These are phyloP conservation scores for Natator depressus DNA, from an alignment of 2,113 vertebrate genomes.

Conservation along the genomic window DNA sequence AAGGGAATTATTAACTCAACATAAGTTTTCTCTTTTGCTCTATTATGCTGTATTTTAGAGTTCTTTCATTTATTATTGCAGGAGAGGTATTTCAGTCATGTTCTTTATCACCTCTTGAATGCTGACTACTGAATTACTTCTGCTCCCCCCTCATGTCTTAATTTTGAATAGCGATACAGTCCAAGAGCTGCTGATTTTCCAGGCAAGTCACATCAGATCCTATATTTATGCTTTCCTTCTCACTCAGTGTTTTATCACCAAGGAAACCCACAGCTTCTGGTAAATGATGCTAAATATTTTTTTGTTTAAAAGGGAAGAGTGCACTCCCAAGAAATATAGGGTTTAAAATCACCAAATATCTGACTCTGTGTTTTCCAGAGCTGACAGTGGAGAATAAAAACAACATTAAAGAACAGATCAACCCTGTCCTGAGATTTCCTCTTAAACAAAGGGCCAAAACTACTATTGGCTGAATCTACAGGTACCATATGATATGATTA, in stretches of 20 bases:
- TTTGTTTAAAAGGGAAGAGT: background rate
- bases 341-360: background rate
- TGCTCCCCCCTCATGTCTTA: background rate
- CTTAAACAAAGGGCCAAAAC: background rate
- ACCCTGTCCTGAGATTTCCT: background rate
- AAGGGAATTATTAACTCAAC: background rate
- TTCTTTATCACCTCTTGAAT: background rate
- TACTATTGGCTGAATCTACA: background rate
- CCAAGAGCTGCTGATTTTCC: background rate
- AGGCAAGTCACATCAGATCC: background rate
- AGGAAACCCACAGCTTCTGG: background rate
- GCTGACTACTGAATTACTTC: background rate
- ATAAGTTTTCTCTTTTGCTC: background rate
- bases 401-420: rapidly evolving
- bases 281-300: background rate
- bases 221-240: background rate
- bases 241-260: background rate
- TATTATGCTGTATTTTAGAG: background rate
- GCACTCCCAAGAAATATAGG: background rate
- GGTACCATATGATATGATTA: rapidly evolving
- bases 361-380: background rate
- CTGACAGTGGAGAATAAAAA: background rate
- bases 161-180: background rate
- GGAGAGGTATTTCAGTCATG: background rate
- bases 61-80: background rate